phyloP scores from a whole-genome alignment of 2,113 vertebrate species.

The Seriola rivoliana region DNA sequence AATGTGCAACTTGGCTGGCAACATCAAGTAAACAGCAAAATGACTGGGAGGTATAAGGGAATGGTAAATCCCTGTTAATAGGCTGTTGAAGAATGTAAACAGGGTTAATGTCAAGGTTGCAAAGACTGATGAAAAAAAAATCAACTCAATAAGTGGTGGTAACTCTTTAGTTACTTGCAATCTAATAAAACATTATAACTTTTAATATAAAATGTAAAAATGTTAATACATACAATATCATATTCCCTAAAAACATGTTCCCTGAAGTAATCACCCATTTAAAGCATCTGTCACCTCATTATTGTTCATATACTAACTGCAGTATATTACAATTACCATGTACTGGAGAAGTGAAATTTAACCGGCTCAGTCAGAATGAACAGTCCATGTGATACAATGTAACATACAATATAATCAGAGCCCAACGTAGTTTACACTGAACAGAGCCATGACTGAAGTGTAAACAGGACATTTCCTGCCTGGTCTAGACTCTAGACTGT shows the following conservation, averaged over 20 bases:
- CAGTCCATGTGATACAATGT: slow-evolving; percentile 9
- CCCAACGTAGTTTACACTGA: slow-evolving; percentile 41
- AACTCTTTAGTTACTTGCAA: neutral
- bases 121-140: slow-evolving; percentile 48
- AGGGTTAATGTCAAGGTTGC: slow-evolving; percentile 45
- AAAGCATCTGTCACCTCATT: slow-evolving; percentile 7
- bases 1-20: slow-evolving; percentile 41
- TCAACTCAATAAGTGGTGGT: slow-evolving; percentile 6
- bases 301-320: neutral
- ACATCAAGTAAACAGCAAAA: slow-evolving; percentile 30
- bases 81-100: slow-evolving; percentile 1
- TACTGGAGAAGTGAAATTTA: neutral
- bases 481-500: slow-evolving; percentile 39
- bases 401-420: slow-evolving; percentile 25
- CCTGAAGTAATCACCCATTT: neutral
- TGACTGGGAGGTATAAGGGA: slow-evolving; percentile 5
- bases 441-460: slow-evolving; percentile 40
- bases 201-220: neutral
- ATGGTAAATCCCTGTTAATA: slow-evolving; percentile 16
- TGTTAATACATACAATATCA: neutral
- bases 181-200: slow-evolving; percentile 2
- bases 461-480: slow-evolving; percentile 70
- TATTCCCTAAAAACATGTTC: neutral
- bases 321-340: neutral
- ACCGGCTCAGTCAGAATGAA: neutral